Conservation (phyloP, 2,797 vertebrate species). For the Leucoraja ocellata region DNA sequence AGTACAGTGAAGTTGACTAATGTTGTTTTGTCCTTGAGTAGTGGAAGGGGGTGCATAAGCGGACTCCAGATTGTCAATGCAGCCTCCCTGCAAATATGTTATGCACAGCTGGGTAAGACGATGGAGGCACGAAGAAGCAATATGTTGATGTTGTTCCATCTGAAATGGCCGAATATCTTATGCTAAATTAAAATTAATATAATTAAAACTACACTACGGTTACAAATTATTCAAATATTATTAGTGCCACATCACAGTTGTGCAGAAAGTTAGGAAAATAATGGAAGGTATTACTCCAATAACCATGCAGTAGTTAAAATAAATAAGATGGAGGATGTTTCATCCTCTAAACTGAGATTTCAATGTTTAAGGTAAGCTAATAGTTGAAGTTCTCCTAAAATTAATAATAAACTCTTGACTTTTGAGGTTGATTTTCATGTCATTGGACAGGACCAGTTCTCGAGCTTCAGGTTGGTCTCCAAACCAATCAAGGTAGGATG, state of each 20-base stretch:
- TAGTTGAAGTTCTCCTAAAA: background rate
- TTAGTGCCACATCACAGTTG: background rate
- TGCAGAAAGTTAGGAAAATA: background rate
- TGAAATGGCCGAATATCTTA: background rate
- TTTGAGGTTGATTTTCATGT: constrained; percentile 37
- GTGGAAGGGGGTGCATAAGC: background rate
- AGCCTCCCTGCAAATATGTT: too few relatives aligned
- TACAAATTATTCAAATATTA: background rate
- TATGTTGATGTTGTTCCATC: background rate
- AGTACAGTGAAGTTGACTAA: background rate
- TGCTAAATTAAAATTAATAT: background rate
- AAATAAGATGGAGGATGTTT: background rate
- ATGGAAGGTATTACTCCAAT: background rate
- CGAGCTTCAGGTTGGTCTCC: constrained; percentile 37
- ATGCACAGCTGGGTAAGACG: too few relatives aligned
- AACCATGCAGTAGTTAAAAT: background rate
- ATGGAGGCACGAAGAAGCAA: background rate
- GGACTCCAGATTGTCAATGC: too few relatives aligned
- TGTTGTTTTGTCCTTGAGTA: background rate
- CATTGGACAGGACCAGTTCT: constrained; percentile 36
- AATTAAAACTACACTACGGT: background rate
- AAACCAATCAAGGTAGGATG: constrained; percentile 36
- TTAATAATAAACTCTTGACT: constrained; percentile 37
- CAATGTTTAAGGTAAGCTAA: background rate
- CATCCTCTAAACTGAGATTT: too few relatives aligned